A percentile compares a stretch with the other conserved stretches of the same genome.
These are phyloP conservation scores for Cyclargus thomasi DNA, from an alignment of 1,140 invertebrate genomes.

Conservation along the genomic window DNA sequence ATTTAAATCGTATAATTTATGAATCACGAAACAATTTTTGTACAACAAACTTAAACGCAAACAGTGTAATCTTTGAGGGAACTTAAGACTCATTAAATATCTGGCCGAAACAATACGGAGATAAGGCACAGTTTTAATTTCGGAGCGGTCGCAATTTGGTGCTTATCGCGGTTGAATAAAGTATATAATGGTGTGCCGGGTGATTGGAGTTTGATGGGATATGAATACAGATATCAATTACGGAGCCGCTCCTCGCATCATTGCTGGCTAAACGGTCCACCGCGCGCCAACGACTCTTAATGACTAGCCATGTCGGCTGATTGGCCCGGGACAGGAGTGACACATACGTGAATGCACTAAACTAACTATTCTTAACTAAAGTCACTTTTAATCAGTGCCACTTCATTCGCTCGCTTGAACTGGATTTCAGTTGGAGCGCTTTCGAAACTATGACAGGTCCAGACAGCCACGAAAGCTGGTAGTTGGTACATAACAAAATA, in stretches of 20 bases:
- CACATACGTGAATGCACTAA: conserved; percentile 53
- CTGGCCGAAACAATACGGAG: conserved; percentile 18
- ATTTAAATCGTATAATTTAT: conserved; percentile 2
- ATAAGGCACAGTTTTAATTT: conserved; percentile 2
- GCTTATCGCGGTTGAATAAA: conserved; percentile 7
- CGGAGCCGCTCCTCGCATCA: conserved; percentile 47
- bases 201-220: conserved; percentile 22
- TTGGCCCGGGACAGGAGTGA: conserved; percentile 27
- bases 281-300: conserved; percentile 50
- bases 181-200: conserved; percentile 20
- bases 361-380: conserved; percentile 37
- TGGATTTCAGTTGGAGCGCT: background rate
- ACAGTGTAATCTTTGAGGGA: conserved; percentile 31
- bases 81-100: conserved; percentile 28
- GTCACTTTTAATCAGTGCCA: conserved; percentile 39
- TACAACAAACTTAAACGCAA: conserved; percentile 22
- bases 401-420: conserved; percentile 1
- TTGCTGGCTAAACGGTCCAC: conserved; percentile 37
- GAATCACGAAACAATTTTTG: conserved; percentile 12
- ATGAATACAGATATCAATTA: conserved; percentile 43
- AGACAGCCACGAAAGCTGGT: background rate
- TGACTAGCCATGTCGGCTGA: conserved; percentile 34
- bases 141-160: background rate
- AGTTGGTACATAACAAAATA: no score
- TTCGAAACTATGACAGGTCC: background rate